Evolutionary conservation across 1,140 invertebrate species (phyloP).

Genomic region (Daktulosphaira vitifoliae): DNA sequence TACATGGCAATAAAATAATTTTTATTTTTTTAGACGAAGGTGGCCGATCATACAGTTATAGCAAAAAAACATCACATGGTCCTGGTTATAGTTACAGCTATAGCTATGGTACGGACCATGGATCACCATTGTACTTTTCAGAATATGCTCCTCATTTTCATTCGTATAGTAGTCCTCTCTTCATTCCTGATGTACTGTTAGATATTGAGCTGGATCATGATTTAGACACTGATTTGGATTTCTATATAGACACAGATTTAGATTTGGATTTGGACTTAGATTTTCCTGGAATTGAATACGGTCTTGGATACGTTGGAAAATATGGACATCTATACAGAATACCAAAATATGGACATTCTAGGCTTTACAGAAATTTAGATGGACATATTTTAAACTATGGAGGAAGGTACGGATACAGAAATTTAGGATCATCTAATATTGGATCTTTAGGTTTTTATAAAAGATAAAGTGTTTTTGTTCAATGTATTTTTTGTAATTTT

Average conservation of each 20-base stretch:
- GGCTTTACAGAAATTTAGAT: neutral
- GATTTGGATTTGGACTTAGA: constrained; percentile 12
- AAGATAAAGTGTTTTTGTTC: constrained; percentile 15
- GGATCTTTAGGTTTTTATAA: neutral
- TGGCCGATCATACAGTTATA: constrained; percentile 1
- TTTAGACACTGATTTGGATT: neutral
- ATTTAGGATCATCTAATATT: neutral
- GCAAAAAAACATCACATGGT: neutral
- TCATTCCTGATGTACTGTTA: neutral
- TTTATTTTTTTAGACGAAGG: neutral
- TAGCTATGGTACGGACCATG: neutral
- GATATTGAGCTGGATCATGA: constrained; percentile 8
- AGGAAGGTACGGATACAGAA: constrained; percentile 5
- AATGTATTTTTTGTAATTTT: too few relatives aligned
- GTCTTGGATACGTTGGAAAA: constrained; percentile 12
- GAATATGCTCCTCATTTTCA: neutral
- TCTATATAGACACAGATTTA: constrained; percentile 10
- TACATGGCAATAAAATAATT: too few relatives aligned
- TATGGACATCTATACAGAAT: constrained; percentile 14
- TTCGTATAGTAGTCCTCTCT: neutral
- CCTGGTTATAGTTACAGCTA: constrained; percentile 25
- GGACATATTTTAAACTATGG: neutral
- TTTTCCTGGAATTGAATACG: constrained; percentile 7
- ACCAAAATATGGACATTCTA: constrained; percentile 6
- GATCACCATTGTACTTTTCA: neutral